These are phyloP conservation scores for Chrysodeixis includens DNA, from an alignment of 2,888 invertebrate species.

Conservation along the genomic window DNA sequence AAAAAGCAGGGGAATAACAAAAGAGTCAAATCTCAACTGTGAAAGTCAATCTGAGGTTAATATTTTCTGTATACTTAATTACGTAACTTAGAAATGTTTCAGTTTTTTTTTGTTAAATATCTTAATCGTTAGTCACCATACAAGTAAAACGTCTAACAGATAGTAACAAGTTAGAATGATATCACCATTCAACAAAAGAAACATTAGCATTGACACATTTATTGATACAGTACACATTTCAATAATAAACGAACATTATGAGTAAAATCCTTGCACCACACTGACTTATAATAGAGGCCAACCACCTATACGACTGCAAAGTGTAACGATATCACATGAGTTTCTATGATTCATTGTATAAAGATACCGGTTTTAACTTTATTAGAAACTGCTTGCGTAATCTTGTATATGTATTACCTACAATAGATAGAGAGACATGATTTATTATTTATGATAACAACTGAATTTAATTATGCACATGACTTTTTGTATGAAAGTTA, in stretches of 20 bases:
- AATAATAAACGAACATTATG: slow-evolving; percentile 59
- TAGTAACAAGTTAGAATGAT: slow-evolving; percentile 21
- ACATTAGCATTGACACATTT: slow-evolving; percentile 67
- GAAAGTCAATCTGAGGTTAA: neutral
- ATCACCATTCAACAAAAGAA: slow-evolving; percentile 44
- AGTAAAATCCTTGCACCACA: slow-evolving; percentile 71
- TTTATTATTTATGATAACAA: slow-evolving; percentile 5
- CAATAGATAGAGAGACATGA: slow-evolving; percentile 14
- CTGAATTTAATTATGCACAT: neutral
- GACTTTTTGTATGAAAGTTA: neutral
- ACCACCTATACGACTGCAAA: slow-evolving; percentile 65
- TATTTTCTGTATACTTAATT: neutral
- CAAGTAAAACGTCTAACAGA: neutral
- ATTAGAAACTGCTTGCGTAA: slow-evolving; percentile 39
- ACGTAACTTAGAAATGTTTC: neutral
- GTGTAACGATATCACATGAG: slow-evolving; percentile 62
- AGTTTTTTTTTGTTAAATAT: neutral
- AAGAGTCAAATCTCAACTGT: neutral
- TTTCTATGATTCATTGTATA: slow-evolving; percentile 62
- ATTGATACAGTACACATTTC: slow-evolving; percentile 49
- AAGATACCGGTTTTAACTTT: slow-evolving; percentile 35
- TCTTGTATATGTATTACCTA: slow-evolving; percentile 20
- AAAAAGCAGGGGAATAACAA: slow-evolving; percentile 15
- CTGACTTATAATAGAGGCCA: slow-evolving; percentile 63
- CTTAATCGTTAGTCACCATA: neutral